A percentile compares a stretch with the other conserved stretches of the same genome.
Conservation (phyloP, 2,113 vertebrate genomes). For the Progne subis region DNA sequence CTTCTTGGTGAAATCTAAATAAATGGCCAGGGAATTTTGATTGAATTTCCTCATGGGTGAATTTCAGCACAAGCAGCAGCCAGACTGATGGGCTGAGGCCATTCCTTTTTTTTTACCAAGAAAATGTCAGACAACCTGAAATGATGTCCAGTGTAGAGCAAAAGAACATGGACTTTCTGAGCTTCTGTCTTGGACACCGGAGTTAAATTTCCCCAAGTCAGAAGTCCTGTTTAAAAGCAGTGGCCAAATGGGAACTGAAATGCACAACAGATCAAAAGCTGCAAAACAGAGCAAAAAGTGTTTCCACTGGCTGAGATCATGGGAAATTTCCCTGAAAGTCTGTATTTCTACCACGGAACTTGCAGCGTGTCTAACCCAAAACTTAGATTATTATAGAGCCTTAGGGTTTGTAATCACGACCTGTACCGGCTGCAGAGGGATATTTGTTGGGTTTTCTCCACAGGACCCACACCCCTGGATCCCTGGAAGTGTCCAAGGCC, state of each 20-base stretch:
- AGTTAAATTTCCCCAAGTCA: not conserved
- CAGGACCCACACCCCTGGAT: too few relatives aligned
- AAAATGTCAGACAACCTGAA: not conserved
- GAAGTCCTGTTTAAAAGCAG: not conserved
- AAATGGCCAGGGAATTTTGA: not conserved
- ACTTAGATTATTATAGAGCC: not conserved
- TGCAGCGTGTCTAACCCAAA: not conserved
- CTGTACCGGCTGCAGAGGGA: too few relatives aligned
- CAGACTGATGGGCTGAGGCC: accelerated
- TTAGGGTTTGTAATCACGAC: not conserved
- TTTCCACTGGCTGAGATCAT: not conserved
- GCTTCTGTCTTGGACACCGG: not conserved
- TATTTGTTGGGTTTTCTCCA: not conserved
- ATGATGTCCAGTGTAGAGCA: not conserved
- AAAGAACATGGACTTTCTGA: not conserved
- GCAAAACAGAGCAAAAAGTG: too few relatives aligned
- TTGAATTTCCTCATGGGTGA: not conserved
- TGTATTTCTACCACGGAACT: not conserved
- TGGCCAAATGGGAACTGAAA: not conserved
- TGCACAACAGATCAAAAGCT: not conserved
- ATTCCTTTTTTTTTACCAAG: not conserved
- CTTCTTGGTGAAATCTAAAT: not conserved
- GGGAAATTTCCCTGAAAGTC: not conserved
- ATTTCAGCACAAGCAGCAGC: accelerated
- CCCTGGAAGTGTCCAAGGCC: not conserved